Evolutionary conservation across 1,140 invertebrate species (phyloP), one percentile per base, ranked within the genome.

Genomic region (Carposina sasakii): DNA sequence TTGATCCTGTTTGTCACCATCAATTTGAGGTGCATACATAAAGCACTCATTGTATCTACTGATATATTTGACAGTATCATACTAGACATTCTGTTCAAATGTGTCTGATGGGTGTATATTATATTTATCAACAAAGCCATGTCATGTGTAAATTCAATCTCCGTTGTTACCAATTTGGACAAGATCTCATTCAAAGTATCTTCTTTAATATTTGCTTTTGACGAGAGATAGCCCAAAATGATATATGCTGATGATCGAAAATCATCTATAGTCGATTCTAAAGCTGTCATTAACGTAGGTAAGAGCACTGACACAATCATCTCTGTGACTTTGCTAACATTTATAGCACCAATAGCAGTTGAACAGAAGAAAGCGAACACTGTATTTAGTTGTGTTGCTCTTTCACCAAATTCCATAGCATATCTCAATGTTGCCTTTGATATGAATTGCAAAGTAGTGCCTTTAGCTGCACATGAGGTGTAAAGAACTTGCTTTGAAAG

Each of bases 331-430:
- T 66, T 60, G 0, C 68, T 68, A 34, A 81, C 69, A 54, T 92
- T 87, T 22, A 95, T 76, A 15, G 89, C 87, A 2, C 93, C 93
- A 41, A 93, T 86, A 2, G 93, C 72, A 1, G 90, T 89, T 1
- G 90, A 90, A 45, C 91, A 90, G 66, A 92, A 95, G 76, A 96
- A 96, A 2, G 91, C 90, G 63, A 94, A 91, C 6, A 93, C 81
- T 1, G 91, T 90, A 39, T 89, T 90, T 9, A 95, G 73, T 13
- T 87, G 83, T 23, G 85, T 72, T 1, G 90, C 88, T 45, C 88
- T 81, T 2, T 87, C 76, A 5, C 83, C 84, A 73, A 90, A 88
- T 48, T 90, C 90, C 60, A 90, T 87, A 0, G 94, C 87, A 30
- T 92, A 90, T 47, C 87, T 86, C 1, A 87, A 66, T 1, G 93